phyloP scores from a whole-genome alignment of 2,888 invertebrate species.

The Drosophila colorata region DNA sequence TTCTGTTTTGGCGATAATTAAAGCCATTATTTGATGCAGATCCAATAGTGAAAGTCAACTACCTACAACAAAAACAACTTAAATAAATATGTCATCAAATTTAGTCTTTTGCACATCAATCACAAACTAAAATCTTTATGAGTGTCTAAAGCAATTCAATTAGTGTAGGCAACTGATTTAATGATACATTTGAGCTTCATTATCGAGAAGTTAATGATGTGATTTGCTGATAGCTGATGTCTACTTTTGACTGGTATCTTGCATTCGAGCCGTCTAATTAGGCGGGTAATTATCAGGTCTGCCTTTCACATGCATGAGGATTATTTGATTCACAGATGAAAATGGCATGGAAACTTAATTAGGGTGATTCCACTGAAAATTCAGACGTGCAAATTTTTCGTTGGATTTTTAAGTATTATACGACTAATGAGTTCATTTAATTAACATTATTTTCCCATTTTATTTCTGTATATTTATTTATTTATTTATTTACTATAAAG shows the following conservation, averaged over 20 bases:
- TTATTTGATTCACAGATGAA: conserved; percentile 2
- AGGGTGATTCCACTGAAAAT: not conserved
- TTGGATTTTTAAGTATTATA: not conserved
- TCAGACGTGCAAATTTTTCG: not conserved
- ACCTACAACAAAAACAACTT: not conserved
- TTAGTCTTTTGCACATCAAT: too few relatives aligned
- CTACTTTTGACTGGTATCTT: not conserved
- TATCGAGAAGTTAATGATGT: too few relatives aligned
- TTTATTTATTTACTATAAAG: too few relatives aligned
- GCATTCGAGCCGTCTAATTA: conserved; percentile 17
- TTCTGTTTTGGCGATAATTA: conserved; percentile 30
- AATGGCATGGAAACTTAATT: not conserved
- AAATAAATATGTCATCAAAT: not conserved
- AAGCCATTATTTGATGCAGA: conserved; percentile 12
- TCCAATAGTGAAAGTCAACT: conserved; percentile 22
- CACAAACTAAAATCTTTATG: too few relatives aligned
- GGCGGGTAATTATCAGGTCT: conserved; percentile 31
- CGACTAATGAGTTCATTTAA: not conserved
- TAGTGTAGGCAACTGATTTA: conserved; percentile 1
- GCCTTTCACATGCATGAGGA: not conserved
- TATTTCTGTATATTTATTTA: too few relatives aligned
- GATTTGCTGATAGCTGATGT: not conserved
- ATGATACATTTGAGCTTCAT: not conserved
- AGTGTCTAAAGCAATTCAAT: not conserved
- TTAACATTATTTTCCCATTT: not conserved